Evolutionary conservation across 2,797 vertebrate genomes (phyloP).

Genomic region (Gambelia wislizenii): DNA sequence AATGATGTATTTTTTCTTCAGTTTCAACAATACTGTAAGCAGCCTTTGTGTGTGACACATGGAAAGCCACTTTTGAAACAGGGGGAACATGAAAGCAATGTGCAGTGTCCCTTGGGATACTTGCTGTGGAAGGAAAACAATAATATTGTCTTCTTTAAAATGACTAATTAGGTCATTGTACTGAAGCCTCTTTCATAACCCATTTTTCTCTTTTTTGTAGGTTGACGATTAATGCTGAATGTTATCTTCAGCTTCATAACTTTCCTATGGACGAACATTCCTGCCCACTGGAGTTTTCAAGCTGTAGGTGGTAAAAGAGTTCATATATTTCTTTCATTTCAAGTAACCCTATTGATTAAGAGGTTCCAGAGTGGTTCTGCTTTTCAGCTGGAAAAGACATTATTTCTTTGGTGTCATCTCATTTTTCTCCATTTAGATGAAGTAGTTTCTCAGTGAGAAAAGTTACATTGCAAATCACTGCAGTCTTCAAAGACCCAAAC

Average conservation of each 20-base stretch:
- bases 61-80: background rate
- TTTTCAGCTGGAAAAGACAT: conserved; percentile 21
- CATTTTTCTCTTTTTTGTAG: conserved; percentile 75
- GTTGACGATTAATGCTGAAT: conserved; percentile 99
- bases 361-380: conserved; percentile 21
- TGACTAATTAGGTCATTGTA: conserved; percentile 23
- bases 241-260: conserved; percentile 99
- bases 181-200: background rate
- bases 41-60: background rate
- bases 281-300: conserved; percentile 98
- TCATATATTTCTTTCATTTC: background rate
- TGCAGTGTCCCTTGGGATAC: background rate
- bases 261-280: conserved; percentile 99
- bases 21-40: background rate
- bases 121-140: background rate
- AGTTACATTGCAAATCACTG: conserved; percentile 16
- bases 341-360: conserved; percentile 26
- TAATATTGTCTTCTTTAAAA: conserved; percentile 15
- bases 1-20: background rate
- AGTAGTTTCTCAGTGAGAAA: background rate
- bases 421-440: conserved; percentile 13
- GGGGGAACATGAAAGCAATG: no score
- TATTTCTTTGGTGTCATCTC: background rate
- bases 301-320: conserved; percentile 89
- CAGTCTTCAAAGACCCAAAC: conserved; percentile 8